Conservation (phyloP, 2,888 invertebrate species). For the Lithophane ornitopus region DNA sequence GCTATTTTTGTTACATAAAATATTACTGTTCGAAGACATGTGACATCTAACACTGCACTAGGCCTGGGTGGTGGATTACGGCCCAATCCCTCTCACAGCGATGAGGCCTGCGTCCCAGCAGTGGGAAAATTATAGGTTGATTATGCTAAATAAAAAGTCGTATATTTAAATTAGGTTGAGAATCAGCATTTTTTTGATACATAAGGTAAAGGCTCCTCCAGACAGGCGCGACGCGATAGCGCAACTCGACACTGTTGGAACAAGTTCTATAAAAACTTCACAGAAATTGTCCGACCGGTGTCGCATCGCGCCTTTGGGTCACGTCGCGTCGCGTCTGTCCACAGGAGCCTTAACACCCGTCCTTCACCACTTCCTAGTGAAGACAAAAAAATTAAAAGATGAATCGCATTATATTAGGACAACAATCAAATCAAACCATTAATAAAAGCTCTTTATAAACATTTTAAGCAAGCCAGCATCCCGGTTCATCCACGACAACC, state of each 20-base stretch:
- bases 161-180: too few species aligned
- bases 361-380: neutral
- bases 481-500: conserved; percentile 1
- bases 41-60: neutral
- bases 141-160: too few species aligned
- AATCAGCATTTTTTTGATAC: too few species aligned
- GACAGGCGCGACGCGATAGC: too few species aligned
- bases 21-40: neutral
- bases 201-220: too few species aligned
- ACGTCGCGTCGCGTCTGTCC: too few species aligned
- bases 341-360: neutral
- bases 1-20: neutral
- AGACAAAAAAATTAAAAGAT: neutral
- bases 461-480: conserved; percentile 8
- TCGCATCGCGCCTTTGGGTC: neutral
- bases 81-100: too few species aligned
- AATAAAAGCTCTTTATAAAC: neutral
- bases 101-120: too few species aligned
- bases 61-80: neutral
- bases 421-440: conserved; percentile 1
- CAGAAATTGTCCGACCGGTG: neutral
- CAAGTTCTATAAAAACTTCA: neutral
- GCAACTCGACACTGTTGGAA: too few species aligned
- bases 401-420: neutral
- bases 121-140: too few species aligned